Evolutionary conservation across 2,113 vertebrate genomes (phyloP).

Genomic region (Clarias gariepinus): DNA sequence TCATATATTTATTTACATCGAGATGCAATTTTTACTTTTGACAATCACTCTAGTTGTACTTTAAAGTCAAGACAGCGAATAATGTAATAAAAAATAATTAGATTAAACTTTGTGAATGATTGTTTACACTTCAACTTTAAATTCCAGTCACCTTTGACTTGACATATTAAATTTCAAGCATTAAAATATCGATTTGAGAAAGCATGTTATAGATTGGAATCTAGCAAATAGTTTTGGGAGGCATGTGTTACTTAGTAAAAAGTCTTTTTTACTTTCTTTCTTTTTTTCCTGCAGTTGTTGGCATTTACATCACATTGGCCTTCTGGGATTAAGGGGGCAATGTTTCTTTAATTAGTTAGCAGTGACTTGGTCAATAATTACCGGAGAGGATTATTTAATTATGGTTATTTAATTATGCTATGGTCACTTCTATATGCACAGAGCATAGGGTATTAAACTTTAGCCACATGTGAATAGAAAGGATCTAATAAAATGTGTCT

Average conservation of each 20-base stretch:
- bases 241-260: not conserved
- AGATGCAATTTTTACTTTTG: not conserved
- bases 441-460: not conserved
- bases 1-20: not conserved
- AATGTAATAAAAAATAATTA: not conserved
- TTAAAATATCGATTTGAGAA: not conserved
- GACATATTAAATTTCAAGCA: not conserved
- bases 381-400: not conserved
- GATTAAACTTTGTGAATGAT: not conserved
- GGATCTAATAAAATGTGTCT: not conserved
- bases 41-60: not conserved
- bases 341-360: not conserved
- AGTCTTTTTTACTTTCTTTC: not conserved
- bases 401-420: constrained; percentile 23
- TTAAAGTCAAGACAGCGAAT: not conserved
- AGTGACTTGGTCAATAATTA: not conserved
- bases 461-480: constrained; percentile 18
- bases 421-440: not conserved
- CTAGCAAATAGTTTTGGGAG: not conserved
- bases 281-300: not conserved
- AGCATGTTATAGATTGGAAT: not conserved
- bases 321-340: not conserved
- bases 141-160: not conserved
- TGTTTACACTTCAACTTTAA: not conserved
- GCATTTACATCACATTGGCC: not conserved